phyloP scores from a whole-genome alignment of 2,113 vertebrate genomes.

The Pteruthius melanotis region DNA sequence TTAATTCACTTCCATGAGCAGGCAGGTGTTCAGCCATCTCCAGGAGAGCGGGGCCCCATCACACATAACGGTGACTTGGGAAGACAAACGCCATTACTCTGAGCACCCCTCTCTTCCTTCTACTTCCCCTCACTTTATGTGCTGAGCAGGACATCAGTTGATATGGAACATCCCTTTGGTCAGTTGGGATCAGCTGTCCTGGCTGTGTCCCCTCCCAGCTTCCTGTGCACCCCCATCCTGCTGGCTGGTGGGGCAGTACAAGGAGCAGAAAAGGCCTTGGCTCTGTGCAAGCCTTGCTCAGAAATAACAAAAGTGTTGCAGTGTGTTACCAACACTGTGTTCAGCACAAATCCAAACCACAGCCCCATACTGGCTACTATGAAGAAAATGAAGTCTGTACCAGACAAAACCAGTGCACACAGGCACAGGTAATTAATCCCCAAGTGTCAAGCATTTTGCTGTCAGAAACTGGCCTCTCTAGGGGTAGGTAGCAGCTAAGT shows the following conservation, averaged over 20 bases:
- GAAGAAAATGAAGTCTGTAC: background rate
- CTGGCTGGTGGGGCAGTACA: background rate
- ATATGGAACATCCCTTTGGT: background rate
- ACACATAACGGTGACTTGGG: background rate
- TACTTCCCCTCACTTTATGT: background rate
- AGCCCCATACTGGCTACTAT: background rate
- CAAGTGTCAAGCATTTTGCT: background rate
- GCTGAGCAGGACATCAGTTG: background rate
- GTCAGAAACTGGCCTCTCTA: conserved; percentile 1
- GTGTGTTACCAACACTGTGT: background rate
- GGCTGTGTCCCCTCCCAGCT: background rate
- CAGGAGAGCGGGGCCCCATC: background rate
- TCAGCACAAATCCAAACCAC: background rate
- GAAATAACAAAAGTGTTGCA: background rate
- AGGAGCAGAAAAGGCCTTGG: background rate
- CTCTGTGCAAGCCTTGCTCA: background rate
- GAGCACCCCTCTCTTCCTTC: background rate
- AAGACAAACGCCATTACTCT: background rate
- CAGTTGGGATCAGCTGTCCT: background rate
- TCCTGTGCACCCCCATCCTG: background rate
- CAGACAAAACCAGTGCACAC: background rate
- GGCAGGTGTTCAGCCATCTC: background rate
- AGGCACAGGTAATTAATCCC: background rate
- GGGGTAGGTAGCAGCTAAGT: conserved; percentile 45
- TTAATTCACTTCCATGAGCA: background rate